Evolutionary conservation across 2,113 vertebrate species (phyloP).

Genomic region (Poeciliopsis occidentalis): DNA sequence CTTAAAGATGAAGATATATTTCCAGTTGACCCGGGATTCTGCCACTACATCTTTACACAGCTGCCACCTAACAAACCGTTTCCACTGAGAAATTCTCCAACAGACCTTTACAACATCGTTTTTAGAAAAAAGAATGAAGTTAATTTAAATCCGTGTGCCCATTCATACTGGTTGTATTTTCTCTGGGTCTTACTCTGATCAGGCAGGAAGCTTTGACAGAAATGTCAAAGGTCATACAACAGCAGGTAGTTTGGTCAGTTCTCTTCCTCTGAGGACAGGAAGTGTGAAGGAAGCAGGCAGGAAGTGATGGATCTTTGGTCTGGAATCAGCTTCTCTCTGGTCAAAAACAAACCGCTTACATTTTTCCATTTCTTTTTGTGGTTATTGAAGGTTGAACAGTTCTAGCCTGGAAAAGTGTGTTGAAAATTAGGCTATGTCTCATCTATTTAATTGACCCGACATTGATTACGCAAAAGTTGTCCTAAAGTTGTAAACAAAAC

Average conservation of each 20-base stretch:
- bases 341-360: slow-evolving; percentile 24
- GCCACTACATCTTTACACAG: neutral
- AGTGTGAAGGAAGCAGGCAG: slow-evolving; percentile 41
- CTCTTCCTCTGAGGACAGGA: slow-evolving; percentile 61
- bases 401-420: neutral
- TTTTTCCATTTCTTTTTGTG: neutral
- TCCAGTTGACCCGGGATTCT: neutral
- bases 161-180: slow-evolving; percentile 4
- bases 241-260: slow-evolving; percentile 50
- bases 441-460: neutral
- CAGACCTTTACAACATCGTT: neutral
- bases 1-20: neutral
- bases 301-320: slow-evolving; percentile 53
- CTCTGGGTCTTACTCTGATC: slow-evolving; percentile 11
- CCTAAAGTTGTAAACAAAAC: too few species aligned
- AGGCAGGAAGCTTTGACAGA: slow-evolving; percentile 30
- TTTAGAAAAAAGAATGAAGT: too few species aligned
- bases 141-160: neutral
- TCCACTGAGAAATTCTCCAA: slow-evolving; percentile 1
- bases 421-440: neutral
- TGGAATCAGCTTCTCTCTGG: slow-evolving; percentile 20
- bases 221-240: slow-evolving; percentile 57
- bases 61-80: neutral
- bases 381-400: too few species aligned
- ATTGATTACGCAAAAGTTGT: neutral